These are phyloP conservation scores for Polyergus mexicanus DNA, from an alignment of 1,140 invertebrate species.

Conservation along the genomic window DNA sequence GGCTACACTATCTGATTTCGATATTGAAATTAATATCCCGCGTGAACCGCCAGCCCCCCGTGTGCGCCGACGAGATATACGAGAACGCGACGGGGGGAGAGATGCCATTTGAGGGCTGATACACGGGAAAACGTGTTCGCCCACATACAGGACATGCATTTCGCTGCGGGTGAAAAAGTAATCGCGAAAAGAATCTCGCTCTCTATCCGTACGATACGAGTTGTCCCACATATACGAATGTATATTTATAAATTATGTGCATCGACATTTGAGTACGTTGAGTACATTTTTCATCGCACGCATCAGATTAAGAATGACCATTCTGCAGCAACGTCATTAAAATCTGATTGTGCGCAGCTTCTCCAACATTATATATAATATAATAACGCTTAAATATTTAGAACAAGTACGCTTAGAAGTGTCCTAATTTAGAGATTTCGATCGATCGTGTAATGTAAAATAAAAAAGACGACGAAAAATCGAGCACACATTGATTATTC, in stretches of 20 bases:
- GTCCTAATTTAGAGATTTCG: background rate
- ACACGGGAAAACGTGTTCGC: conserved; percentile 12
- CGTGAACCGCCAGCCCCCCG: conserved; percentile 9
- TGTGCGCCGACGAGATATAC: conserved; percentile 26
- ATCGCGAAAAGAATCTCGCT: conserved; percentile 28
- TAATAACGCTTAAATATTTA: background rate
- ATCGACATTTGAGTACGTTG: conserved; percentile 18
- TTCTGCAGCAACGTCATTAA: background rate
- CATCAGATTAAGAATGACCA: background rate
- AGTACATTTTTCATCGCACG: conserved; percentile 25
- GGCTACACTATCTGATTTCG: conserved; percentile 57
- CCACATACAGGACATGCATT: background rate
- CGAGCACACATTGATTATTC: background rate
- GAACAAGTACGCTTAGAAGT: background rate
- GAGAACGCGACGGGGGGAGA: background rate
- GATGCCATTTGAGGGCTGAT: background rate
- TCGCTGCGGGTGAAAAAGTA: conserved; percentile 3
- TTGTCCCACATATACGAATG: background rate
- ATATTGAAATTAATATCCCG: conserved; percentile 62
- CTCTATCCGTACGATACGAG: background rate
- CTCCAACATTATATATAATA: background rate
- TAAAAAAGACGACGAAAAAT: background rate
- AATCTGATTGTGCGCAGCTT: background rate
- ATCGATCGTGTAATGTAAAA: background rate
- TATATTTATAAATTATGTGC: conserved; percentile 35